phyloP scores from a whole-genome alignment of 2,888 invertebrate genomes.

The Polydrusus pterygomalis region DNA sequence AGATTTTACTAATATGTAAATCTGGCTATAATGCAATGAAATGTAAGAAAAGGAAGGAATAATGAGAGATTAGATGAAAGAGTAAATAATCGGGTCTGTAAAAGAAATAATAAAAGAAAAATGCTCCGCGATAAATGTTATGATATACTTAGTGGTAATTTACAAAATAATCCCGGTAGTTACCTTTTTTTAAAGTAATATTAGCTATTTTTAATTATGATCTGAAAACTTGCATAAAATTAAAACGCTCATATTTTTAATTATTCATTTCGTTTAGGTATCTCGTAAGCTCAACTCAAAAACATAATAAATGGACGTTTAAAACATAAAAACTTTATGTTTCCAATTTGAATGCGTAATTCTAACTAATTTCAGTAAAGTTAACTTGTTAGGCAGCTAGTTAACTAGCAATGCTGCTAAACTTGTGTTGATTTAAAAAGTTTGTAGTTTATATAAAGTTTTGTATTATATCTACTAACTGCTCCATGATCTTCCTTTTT shows the following conservation, averaged over 20 bases:
- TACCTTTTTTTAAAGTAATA: too few species aligned
- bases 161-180: too few species aligned
- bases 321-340: constrained; percentile 21
- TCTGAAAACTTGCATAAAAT: not conserved
- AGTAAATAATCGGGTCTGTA: too few species aligned
- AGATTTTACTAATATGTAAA: too few species aligned
- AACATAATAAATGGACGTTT: constrained; percentile 15
- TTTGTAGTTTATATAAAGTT: constrained; percentile 17
- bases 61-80: too few species aligned
- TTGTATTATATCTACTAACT: not conserved
- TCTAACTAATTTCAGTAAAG: constrained; percentile 12
- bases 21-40: too few species aligned
- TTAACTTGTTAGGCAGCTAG: constrained; percentile 23
- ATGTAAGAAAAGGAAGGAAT: too few species aligned
- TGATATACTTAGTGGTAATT: too few species aligned
- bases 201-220: not conserved
- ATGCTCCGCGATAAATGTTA: too few species aligned
- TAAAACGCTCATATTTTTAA: not conserved
- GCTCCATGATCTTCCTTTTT: too few species aligned
- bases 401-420: constrained; percentile 19
- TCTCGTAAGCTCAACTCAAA: not conserved
- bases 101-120: too few species aligned
- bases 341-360: constrained; percentile 17
- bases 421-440: constrained; percentile 22
- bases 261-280: constrained; percentile 7